Percentiles rank a stretch among this genome's conserved stretches.
These are phyloP conservation scores for Panagrolaimus sp. DNA, from an alignment of 1,140 invertebrate genomes.

Conservation along the genomic window DNA sequence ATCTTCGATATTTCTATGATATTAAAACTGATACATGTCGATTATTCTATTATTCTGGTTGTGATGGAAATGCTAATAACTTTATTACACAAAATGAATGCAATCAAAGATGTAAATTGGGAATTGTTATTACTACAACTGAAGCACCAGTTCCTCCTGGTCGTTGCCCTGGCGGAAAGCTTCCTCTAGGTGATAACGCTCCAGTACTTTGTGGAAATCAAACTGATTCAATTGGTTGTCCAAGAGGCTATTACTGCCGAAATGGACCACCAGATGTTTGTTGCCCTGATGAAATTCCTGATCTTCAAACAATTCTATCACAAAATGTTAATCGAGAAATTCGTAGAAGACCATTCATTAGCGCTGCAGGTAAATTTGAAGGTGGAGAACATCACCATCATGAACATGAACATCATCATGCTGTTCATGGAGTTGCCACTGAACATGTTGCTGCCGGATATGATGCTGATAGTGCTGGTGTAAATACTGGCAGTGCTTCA, in stretches of 20 bases:
- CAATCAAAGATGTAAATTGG: conserved; percentile 67
- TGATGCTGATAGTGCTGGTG: conserved; percentile 2
- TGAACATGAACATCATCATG: conserved; percentile 15
- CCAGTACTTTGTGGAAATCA: conserved; percentile 57
- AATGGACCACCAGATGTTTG: conserved; percentile 55
- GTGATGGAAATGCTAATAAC: conserved; percentile 56
- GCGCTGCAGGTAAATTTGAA: conserved; percentile 25
- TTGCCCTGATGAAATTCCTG: conserved; percentile 34
- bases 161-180: conserved; percentile 42
- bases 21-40: conserved; percentile 45
- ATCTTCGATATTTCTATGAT: conserved; percentile 56
- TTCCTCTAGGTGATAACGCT: conserved; percentile 48
- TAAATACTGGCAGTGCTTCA: neutral
- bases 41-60: conserved; percentile 53
- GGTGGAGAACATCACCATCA: conserved; percentile 27
- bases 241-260: conserved; percentile 49
- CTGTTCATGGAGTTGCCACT: neutral
- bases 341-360: conserved; percentile 41
- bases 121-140: conserved; percentile 36
- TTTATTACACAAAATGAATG: conserved; percentile 68
- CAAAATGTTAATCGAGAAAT: conserved; percentile 25
- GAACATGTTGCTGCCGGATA: conserved; percentile 5
- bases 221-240: conserved; percentile 56
- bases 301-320: conserved; percentile 15
- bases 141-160: conserved; percentile 40